Base-by-base conservation (phyloP, 2,888 invertebrate species). In the Hyalella azteca region DNA sequence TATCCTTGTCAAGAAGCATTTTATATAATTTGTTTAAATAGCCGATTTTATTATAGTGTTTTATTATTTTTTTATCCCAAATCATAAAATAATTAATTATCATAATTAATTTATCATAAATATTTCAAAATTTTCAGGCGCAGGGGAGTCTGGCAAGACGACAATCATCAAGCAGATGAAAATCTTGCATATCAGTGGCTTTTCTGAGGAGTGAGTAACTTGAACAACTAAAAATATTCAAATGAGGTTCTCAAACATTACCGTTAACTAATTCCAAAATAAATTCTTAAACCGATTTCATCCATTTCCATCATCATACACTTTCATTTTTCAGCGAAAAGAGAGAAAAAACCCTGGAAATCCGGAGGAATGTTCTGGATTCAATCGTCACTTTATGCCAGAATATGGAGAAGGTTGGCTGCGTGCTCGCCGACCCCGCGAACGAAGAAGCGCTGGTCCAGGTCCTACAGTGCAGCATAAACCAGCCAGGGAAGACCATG, bases 101-200 rank as follows among this genome's bases (percentile, higher is more conserved):
- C n/a, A n/a, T n/a, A n/a, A n/a, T n/a, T n/a, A n/a, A n/a, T n/a
- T n/a, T n/a, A n/a, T n/a, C n/a, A n/a, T n/a, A n/a, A n/a, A n/a
- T n/a, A n/a, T n/a, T n/a, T n/a, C n/a, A n/a, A n/a, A n/a, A n/a
- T 13, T 26, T 75, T 7, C 86, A 90, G 85, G 91, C 0, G 93
- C 94, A 0, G 94, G 94, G 0, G 94, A 94, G 86, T 93, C 94
- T 13, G 94, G 94, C 0, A 95, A 95, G 87, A 94, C 94, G 0
- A 95, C 95, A 0, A 93, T 95, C 22, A 92, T 94, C 36, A 95
- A 95, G 86, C 95, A 95, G 88, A 95, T 95, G 94, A 93, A 92
- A 87, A 94, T 95, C 85, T 88, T 95, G 59, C 94, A 95, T 86
- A 92, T 94, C 5, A 92, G 93, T 86, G 94, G 93, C 78, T 94